Evolutionary conservation across 2,797 vertebrate species (phyloP), one percentile per base, ranked within the genome.

Genomic region (Mastacembelus armatus): DNA sequence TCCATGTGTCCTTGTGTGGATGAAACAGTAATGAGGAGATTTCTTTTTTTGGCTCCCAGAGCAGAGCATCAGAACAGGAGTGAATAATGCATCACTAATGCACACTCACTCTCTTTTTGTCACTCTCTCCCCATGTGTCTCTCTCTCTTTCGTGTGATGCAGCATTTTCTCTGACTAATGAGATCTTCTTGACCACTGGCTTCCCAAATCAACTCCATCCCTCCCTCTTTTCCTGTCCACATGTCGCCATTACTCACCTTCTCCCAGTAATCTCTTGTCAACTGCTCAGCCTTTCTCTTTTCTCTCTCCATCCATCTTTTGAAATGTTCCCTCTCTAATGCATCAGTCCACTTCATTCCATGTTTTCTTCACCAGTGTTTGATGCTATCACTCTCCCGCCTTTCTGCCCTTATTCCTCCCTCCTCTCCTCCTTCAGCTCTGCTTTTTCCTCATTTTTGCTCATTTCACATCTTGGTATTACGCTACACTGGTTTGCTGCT

Each of bases 71-170:
- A 18, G 71, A 47, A 42, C 19, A 32, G 8, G 24, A 60, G 66
- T 89, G 80, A 89, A 91, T 86, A 85, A 86, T 81, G 77, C 43
- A 90, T 87, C 21, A 66, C 58, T 56, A 44, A 66, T 35, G 47
- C 45, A 45, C 43, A 21, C 69, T 68, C 45, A 35, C 43, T 39
- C 29, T 30, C 43, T 32, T 26, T 49, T 21, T 58, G 42, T 66
- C 56, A n/a, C n/a, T n/a, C n/a, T n/a, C n/a, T n/a, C n/a, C n/a
- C n/a, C 82, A 74, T 66, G 8, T 74, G 64, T 66, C 44, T n/a
- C n/a, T n/a, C n/a, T n/a, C n/a, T n/a, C n/a, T 48, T 62, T 44
- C 63, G 73, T 59, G 55, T 89, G 86, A 87, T 85, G 81, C 66
- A 57, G 83, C 80, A 78, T 68, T 83, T 81, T 77, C 64, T 60